Evolutionary conservation across 2,888 invertebrate species (phyloP), one percentile per base, ranked within the genome.

Genomic region (Scaptomyza tumidula): DNA sequence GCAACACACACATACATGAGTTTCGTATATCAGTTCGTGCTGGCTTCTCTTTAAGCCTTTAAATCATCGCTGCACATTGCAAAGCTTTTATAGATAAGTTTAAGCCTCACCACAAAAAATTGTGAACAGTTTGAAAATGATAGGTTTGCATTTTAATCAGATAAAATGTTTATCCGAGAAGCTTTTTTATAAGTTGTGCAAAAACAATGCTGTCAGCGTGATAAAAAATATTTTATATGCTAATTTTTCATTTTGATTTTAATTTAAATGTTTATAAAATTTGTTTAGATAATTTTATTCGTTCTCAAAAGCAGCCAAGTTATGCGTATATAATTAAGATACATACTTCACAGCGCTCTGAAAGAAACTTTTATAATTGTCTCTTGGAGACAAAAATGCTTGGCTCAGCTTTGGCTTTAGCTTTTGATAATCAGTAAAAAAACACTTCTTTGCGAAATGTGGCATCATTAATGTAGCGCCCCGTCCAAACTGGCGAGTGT

Each of bases 381-480:
- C 46, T 52, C 43, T 37, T 14, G 43, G 19, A 27, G 16, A 31
- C 50, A 45, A 56, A 63, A 57, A 50, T 53, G 63, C 35, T 24
- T 39, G 39, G 14, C 24, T 45, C 48, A 70, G 44, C 55, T 67
- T 70, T 67, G 35, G 35, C 35, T 35, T 35, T 13, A 13, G 35
- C 35, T 35, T 35, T 5, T 33, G 9, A 63, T 75, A 78, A 77
- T 74, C 71, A 71, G 75, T 71, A 75, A 77, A 65, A 78, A 70
- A 75, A 77, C 2, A 75, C 71, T 75, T 78, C 66, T 58, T 41
- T 45, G 31, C 31, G 64, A n/a, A 78, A 64, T 68, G 74, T 46
- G 56, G 68, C 78, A 61, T 59, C 75, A 79, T 75, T 67, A 77
- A 78, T 78, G 65, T 50, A n/a, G 56, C 53, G 19, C 57, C 52